phyloP scores from a whole-genome alignment of 1,140 invertebrate species.

The Sitobion miscanthi region DNA sequence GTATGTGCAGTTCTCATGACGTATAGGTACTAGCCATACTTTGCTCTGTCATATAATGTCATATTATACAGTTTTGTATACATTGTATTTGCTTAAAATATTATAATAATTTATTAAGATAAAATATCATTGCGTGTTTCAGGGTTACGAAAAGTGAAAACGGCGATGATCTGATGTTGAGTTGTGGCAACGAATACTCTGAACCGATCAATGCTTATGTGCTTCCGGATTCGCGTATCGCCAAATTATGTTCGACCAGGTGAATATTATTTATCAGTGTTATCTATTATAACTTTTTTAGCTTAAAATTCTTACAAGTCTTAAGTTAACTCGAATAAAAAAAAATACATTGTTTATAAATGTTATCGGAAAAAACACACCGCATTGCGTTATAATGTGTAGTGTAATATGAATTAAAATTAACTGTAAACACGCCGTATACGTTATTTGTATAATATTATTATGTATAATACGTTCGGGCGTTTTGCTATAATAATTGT shows the following conservation, averaged over 20 bases:
- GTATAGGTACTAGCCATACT: background rate
- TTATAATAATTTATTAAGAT: background rate
- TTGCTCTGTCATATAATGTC: background rate
- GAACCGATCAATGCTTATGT: slow-evolving; percentile 44
- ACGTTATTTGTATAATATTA: background rate
- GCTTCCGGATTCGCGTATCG: background rate
- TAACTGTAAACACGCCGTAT: background rate
- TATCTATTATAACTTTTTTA: background rate
- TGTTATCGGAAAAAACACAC: background rate
- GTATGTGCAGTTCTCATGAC: background rate
- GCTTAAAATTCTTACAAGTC: background rate
- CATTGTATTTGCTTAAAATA: background rate
- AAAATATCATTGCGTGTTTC: slow-evolving; percentile 10
- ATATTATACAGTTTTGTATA: background rate
- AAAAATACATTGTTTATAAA: background rate
- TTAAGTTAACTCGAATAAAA: background rate
- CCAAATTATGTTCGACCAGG: slow-evolving; percentile 41
- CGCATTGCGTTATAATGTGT: background rate
- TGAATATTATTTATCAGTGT: slow-evolving; percentile 58
- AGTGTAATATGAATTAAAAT: background rate
- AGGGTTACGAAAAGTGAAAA: slow-evolving; percentile 35
- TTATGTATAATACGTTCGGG: background rate
- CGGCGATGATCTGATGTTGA: slow-evolving; percentile 13
- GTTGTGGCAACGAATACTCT: slow-evolving; percentile 32
- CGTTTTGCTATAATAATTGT: background rate